Base-by-base conservation (phyloP, 2,797 vertebrate species). In the Anabas testudineus region DNA sequence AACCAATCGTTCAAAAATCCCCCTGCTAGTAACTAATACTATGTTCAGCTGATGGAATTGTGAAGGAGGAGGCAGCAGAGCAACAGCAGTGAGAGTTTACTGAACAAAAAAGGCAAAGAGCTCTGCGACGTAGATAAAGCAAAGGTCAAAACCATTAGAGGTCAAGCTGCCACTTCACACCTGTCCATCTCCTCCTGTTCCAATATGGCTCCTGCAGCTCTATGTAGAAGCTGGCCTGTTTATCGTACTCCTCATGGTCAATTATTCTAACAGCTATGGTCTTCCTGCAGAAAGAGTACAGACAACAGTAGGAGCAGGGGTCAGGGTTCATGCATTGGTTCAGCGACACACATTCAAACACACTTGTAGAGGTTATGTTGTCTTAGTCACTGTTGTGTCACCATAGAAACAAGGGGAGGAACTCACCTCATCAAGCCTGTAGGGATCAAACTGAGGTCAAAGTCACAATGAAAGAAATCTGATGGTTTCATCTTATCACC, bases 231-330 rank as follows among this genome's bases (percentile, higher is more conserved):
- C 87, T 95, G 94, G 95, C 94, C 93, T 95, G 95, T 94, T 95
- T 97, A 94, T 96, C 94, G 94, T 99, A 99, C 91, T 97, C 96
- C 90, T 97, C 97, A 71, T 94, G 96, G 94, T 99, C 97, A 92
- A 94, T 91, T 90, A 99, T 94, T 93, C 87, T 97, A 95, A 99
- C 93, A 76, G 87, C 87, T 94, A 99, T 93, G 91, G 91, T 94
- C 92, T 99, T 98, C 97, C 97, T 99, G 96, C 90, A 87, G 92
- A 45, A 3, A 46, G 43, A 39, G 39, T 88, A 94, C 92, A 95
- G 88, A 95, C 93, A 94, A 92, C 94, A 95, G 95, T 92, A 94
- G 3, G 65, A 37, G 36, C 43, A 71, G 57, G 19, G 93, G 94
- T 93, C 94, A 93, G 92, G 91, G 85, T 73, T 91, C 74, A 88